Percentiles rank a stretch among this genome's conserved stretches.
phyloP scores from a whole-genome alignment of 2,888 invertebrate species.

The Anagyrus pseudococci region DNA sequence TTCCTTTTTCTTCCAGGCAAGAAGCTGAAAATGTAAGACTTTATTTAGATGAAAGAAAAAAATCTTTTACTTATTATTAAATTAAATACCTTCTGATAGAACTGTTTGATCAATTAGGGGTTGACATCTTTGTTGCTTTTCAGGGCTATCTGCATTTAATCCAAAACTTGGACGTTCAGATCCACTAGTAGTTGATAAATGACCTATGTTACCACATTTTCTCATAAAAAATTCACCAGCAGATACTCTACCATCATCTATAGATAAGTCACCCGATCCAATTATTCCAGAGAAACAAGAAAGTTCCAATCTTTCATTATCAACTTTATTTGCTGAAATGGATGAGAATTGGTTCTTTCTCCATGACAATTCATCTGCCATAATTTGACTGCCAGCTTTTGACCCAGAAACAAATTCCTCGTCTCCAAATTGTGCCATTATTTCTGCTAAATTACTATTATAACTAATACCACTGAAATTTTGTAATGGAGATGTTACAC shows the following conservation, averaged over 20 bases:
- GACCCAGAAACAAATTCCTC: constrained; percentile 58
- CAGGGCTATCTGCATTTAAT: constrained; percentile 47
- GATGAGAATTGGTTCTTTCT: constrained; percentile 48
- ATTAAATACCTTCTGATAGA: constrained; percentile 46
- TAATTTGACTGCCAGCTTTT: constrained; percentile 57
- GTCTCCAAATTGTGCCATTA: constrained; percentile 51
- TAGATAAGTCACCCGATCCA: constrained; percentile 53
- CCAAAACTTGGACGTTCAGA: constrained; percentile 51
- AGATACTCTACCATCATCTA: constrained; percentile 54
- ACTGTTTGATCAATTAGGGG: constrained; percentile 51
- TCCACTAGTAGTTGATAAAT: constrained; percentile 43
- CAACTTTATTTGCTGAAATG: constrained; percentile 40
- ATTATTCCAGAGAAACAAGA: constrained; percentile 58
- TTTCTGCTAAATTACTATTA: constrained; percentile 48
- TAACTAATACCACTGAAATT: constrained; percentile 48
- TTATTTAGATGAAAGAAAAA: neutral
- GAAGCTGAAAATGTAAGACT: constrained; percentile 12
- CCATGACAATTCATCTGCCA: constrained; percentile 62
- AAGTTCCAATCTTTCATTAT: constrained; percentile 51
- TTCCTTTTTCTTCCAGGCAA: constrained; percentile 35
- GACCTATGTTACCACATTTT: constrained; percentile 59
- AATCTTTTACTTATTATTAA: neutral
- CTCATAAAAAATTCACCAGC: constrained; percentile 63
- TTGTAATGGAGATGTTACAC: constrained; percentile 37
- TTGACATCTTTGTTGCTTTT: constrained; percentile 41